Percentiles rank a stretch among this genome's conserved stretches.
These are phyloP conservation scores for Myripristis murdjan DNA, from an alignment of 2,797 vertebrate species.

Conservation along the genomic window DNA sequence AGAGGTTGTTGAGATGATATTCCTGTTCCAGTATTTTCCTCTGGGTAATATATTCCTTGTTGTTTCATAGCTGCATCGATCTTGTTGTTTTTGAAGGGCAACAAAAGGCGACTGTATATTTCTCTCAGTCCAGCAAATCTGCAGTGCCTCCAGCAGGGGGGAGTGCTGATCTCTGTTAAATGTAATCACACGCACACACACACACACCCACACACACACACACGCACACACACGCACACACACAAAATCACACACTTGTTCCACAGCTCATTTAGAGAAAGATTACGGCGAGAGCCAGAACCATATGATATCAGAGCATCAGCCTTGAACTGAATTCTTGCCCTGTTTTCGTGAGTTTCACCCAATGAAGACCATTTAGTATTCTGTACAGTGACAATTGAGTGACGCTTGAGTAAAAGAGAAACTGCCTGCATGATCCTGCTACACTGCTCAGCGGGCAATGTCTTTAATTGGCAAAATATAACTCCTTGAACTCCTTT, in stretches of 20 bases:
- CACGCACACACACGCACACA: conserved; percentile 11
- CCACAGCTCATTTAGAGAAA: conserved; percentile 32
- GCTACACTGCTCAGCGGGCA: conserved; percentile 7
- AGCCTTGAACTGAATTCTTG: conserved; percentile 1
- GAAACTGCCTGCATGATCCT: neutral
- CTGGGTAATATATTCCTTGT: neutral
- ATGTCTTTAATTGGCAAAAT: neutral
- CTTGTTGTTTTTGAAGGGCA: neutral
- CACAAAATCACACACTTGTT: conserved; percentile 22
- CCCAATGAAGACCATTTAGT: neutral
- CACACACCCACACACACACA: conserved; percentile 13
- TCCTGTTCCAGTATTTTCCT: neutral
- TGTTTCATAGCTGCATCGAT: neutral
- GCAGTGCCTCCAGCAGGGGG: conserved; percentile 77
- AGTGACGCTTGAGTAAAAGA: conserved; percentile 7
- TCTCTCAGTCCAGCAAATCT: conserved; percentile 38
- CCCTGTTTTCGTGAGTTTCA: conserved; percentile 11
- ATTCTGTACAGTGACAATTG: conserved; percentile 16
- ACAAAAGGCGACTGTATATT: conserved; percentile 4
- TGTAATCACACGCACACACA: conserved; percentile 22
- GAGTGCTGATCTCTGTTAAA: conserved; percentile 80
- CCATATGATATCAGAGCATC: conserved; percentile 17
- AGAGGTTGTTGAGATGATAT: neutral
- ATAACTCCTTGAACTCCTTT: too few species aligned
- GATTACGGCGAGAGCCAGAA: conserved; percentile 12